Percentiles rank a stretch among this genome's conserved stretches.
Evolutionary conservation across 2,888 invertebrate species (phyloP).

Genomic region (Prosopocoilus inquinatus): DNA sequence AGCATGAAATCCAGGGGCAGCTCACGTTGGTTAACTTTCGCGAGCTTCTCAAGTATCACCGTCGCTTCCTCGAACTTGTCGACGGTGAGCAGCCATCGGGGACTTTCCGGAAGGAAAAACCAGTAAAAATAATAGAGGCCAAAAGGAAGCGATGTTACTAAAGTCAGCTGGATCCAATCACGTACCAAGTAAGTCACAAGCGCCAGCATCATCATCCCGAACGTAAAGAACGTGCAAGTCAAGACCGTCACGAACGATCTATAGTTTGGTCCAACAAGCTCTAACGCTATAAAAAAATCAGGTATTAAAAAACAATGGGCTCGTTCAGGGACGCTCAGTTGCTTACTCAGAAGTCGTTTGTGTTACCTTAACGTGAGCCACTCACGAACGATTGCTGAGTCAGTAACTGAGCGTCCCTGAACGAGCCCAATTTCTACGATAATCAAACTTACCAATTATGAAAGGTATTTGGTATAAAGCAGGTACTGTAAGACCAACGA

Average conservation of each 20-base stretch:
- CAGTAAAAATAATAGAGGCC: slow-evolving; percentile 79
- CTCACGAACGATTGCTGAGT: too few relatives aligned
- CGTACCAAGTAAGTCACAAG: slow-evolving; percentile 81
- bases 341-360: too few relatives aligned
- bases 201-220: slow-evolving; percentile 80
- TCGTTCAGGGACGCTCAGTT: not conserved
- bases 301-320: too few relatives aligned
- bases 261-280: slow-evolving; percentile 87
- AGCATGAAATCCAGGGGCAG: slow-evolving; percentile 71
- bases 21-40: slow-evolving; percentile 73
- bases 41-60: slow-evolving; percentile 72
- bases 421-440: not conserved
- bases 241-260: slow-evolving; percentile 89
- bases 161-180: slow-evolving; percentile 78
- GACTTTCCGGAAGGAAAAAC: slow-evolving; percentile 87
- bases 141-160: slow-evolving; percentile 84
- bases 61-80: slow-evolving; percentile 81
- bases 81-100: slow-evolving; percentile 81
- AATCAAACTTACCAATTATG: slow-evolving; percentile 79
- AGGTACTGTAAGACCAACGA: slow-evolving; percentile 89
- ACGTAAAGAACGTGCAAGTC: slow-evolving; percentile 88
- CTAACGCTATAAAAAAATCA: slow-evolving; percentile 70
- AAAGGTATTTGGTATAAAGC: slow-evolving; percentile 94
- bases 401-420: too few relatives aligned
- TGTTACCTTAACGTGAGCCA: too few relatives aligned